phyloP scores from a whole-genome alignment of 2,888 invertebrate genomes.

The Diaphora mendica region DNA sequence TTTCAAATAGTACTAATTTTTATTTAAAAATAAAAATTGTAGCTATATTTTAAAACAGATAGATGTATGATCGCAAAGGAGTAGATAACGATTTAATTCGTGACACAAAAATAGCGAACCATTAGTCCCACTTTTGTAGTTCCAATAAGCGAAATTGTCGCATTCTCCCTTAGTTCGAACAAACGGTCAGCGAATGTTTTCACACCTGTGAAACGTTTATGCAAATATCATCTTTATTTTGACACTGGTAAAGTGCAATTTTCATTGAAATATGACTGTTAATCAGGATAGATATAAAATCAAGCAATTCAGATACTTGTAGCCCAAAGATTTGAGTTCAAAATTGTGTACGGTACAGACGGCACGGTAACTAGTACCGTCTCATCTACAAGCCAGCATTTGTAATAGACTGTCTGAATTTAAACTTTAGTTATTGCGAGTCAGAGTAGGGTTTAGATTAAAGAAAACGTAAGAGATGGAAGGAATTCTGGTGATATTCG shows the following conservation, averaged over 20 bases:
- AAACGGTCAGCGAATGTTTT: conserved; percentile 71
- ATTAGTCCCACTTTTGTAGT: conserved; percentile 75
- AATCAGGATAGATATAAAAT: conserved; percentile 65
- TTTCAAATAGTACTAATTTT: too few relatives aligned
- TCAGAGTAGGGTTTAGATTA: conserved; percentile 43
- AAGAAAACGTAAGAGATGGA: conserved; percentile 19
- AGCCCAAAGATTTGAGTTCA: conserved; percentile 74
- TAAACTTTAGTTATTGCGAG: conserved; percentile 32
- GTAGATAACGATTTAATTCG: conserved; percentile 70
- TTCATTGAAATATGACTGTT: conserved; percentile 38
- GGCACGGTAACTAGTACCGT: conserved; percentile 49
- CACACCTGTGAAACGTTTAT: conserved; percentile 65
- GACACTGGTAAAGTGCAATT: conserved; percentile 38
- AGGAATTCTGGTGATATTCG: conserved; percentile 68
- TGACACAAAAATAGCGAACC: conserved; percentile 72
- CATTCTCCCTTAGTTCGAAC: conserved; percentile 63
- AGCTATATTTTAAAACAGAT: too few relatives aligned
- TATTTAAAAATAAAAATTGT: too few relatives aligned
- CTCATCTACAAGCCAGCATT: conserved; percentile 52
- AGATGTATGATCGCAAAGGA: neutral
- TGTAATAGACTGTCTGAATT: conserved; percentile 28
- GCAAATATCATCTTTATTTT: conserved; percentile 45
- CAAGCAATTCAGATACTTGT: conserved; percentile 76
- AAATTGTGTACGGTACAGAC: conserved; percentile 61
- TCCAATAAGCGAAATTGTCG: conserved; percentile 78